Evolutionary conservation across 2,888 invertebrate genomes (phyloP), one percentile per base, ranked within the genome.

Genomic region (Rotaria magnacalcarata): DNA sequence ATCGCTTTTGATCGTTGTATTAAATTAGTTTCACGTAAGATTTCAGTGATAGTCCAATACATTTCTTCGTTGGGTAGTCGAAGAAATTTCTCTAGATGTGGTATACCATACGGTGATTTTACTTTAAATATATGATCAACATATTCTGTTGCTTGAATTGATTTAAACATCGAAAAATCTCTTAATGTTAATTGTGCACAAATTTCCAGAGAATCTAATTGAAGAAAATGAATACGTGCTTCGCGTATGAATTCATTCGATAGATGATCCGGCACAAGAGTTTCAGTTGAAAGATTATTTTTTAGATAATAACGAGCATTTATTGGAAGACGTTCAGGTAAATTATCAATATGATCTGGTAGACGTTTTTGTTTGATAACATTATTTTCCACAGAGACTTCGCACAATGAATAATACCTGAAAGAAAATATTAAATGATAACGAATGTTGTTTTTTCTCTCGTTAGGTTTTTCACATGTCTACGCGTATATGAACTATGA

Each of bases 31-130:
- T 99, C 99, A 87, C 94, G 94, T 89, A 97, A 96, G 75, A 99
- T 95, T 92, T 99, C 99, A 24, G 97, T 96, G 10, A 98, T 96
- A 27, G 99, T 98, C 99, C 99, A 99, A 92, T 97, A 98, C 95
- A 97, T 97, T 92, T 99, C 98, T 89, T 95, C 94, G 92, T 99
- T 87, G 10, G 85, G 85, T 87, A 92, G 92, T 90, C 96, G 95
- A 47, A 95, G 95, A 92, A 97, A 99, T 90, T 96, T 95, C 87
- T 94, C 94, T 88, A 99, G 92, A 94, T 96, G 96, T 54, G 96
- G 96, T 88, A 94, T 95, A 3, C 97, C 96, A 91, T 96, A 92
- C 87, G 90, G 90, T 89, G 96, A 96, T 84, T 94, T 94, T 86
- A 96, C 92, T 89, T 90, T 89, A 88, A 92, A 92, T 84, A 92